phyloP scores from a whole-genome alignment of 2,888 invertebrate genomes.

The Andrena hattorfiana region DNA sequence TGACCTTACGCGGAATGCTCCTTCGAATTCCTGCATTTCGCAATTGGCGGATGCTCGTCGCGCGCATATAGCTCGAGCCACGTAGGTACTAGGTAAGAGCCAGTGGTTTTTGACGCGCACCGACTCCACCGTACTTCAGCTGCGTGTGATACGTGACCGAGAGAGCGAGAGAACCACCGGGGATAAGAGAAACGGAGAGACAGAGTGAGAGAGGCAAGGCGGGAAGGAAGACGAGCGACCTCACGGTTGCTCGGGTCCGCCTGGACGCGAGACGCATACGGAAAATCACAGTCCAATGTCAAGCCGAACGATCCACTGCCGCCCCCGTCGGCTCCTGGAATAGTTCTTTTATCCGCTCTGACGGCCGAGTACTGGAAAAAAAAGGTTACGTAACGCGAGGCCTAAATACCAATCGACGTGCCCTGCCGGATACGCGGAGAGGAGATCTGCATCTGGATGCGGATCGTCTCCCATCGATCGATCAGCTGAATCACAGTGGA shows the following conservation, averaged over 20 bases:
- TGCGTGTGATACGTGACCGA: constrained; percentile 54
- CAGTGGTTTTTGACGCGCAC: constrained; percentile 46
- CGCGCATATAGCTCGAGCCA: constrained; percentile 66
- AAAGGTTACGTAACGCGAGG: constrained; percentile 71
- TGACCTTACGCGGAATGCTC: constrained; percentile 68
- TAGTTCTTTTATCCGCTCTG: constrained; percentile 67
- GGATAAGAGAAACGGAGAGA: background rate
- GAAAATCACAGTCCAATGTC: constrained; percentile 81
- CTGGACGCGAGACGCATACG: constrained; percentile 77
- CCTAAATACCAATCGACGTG: constrained; percentile 73
- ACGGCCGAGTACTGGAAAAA: constrained; percentile 68
- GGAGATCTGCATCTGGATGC: constrained; percentile 58
- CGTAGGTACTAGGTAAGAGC: constrained; percentile 51
- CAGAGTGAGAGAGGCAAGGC: constrained; percentile 2
- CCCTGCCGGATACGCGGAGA: constrained; percentile 41
- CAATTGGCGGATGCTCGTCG: constrained; percentile 75
- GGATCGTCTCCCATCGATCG: constrained; percentile 26
- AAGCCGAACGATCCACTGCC: constrained; percentile 60
- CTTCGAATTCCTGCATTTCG: constrained; percentile 76
- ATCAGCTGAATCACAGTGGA: constrained; percentile 22
- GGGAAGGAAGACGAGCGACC: constrained; percentile 22
- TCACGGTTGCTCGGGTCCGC: constrained; percentile 51
- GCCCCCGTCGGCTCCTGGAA: constrained; percentile 61
- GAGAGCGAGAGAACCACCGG: background rate
- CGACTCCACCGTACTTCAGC: constrained; percentile 32